Evolutionary conservation across 2,888 invertebrate species (phyloP).

Genomic region (Hyposoter dolosus): DNA sequence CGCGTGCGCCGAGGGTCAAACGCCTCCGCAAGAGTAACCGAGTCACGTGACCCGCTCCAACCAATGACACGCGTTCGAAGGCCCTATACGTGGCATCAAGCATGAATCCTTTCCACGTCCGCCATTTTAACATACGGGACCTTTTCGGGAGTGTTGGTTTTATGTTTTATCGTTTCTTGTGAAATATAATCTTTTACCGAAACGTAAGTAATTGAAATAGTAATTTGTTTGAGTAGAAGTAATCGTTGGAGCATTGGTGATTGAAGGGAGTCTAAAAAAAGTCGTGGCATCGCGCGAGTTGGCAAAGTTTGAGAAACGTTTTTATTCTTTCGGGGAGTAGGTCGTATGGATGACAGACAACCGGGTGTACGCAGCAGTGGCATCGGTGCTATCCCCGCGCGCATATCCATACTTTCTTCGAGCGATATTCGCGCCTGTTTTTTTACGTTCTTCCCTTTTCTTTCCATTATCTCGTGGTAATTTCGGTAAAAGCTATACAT

Average conservation of each 20-base stretch:
- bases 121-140: conserved; percentile 94
- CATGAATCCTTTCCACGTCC: conserved; percentile 91
- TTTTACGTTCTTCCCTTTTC: conserved; percentile 21
- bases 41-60: conserved; percentile 76
- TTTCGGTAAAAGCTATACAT: not conserved
- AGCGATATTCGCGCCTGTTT: conserved; percentile 20
- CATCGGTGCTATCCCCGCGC: conserved; percentile 71
- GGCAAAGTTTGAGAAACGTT: conserved; percentile 24
- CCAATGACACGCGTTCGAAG: conserved; percentile 80
- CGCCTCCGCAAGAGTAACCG: conserved; percentile 49
- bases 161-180: conserved; percentile 90
- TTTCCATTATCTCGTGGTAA: conserved; percentile 8
- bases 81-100: conserved; percentile 92
- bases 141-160: conserved; percentile 89
- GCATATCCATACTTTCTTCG: conserved; percentile 37
- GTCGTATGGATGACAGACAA: conserved; percentile 82
- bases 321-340: conserved; percentile 77
- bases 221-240: conserved; percentile 10
- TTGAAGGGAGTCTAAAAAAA: not conserved
- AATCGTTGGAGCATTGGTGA: conserved; percentile 22
- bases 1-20: conserved; percentile 57
- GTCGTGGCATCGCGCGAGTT: conserved; percentile 8
- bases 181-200: conserved; percentile 85
- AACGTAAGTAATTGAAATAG: conserved; percentile 83
- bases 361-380: conserved; percentile 80